Base-by-base conservation (phyloP, 2,797 vertebrate species). In the Urosaurus nigricauda region DNA sequence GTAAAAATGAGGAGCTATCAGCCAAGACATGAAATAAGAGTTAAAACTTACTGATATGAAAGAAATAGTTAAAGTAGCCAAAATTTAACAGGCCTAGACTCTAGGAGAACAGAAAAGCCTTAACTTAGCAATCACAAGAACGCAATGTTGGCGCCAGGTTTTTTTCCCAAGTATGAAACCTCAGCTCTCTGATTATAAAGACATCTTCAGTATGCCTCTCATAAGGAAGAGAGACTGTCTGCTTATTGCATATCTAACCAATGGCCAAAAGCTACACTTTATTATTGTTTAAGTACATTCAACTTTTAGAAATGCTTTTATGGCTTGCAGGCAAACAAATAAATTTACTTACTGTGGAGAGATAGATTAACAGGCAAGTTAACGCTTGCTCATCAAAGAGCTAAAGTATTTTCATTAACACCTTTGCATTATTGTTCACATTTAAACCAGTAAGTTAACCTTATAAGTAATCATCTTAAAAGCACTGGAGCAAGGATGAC, bases 331-430 rank as follows among this genome's bases (percentile, higher is more conserved):
- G 77, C 80, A 86, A 92, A 94, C 89, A 85, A 93, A 93, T 86
- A 75, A 83, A 95, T 95, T 94, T 93, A 71, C 92, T 86, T 13
- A 65, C 37, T 14, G n/a, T 63, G 91, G 79, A 75, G 7, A 87
- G 89, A 94, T 87, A 92, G 89, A 58, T 16, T 56, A 90, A 86
- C 60, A 92, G 88, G 75, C 95, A 96, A 95, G 95, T 95, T 84
- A 89, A 84, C 73, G 90, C 95, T 94, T 87, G 94, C 84, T 88
- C 94, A 95, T 95, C 94, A 96, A 95, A 95, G 92, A 90, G 68
- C 32, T 60, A 37, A 35, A 92, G 89, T 90, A 95, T 91, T 93
- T 94, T 92, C 94, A 94, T 94, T 93, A 95, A 94, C 88, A 93
- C 84, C 0, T 0, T 78, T 84, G 86, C 92, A 91, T 89, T 90